Percentiles rank a stretch among this genome's conserved stretches.
These are phyloP conservation scores for Nephrotoma flavescens DNA, from an alignment of 2,888 invertebrate genomes.

Conservation along the genomic window DNA sequence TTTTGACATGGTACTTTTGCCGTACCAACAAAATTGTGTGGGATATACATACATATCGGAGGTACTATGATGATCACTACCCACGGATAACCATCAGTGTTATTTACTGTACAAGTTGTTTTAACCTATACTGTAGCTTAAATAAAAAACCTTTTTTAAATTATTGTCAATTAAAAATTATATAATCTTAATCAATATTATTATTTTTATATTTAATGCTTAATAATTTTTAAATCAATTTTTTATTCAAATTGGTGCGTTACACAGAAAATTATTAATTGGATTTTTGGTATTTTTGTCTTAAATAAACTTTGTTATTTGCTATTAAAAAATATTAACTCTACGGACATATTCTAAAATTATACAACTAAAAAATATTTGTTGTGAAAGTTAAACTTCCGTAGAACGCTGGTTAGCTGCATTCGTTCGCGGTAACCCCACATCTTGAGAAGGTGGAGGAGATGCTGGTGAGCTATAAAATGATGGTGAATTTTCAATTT, in stretches of 20 bases:
- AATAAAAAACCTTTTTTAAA: neutral
- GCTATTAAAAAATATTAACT: neutral
- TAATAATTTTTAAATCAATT: neutral
- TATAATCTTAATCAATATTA: neutral
- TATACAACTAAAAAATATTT: neutral
- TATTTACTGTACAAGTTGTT: too few relatives aligned
- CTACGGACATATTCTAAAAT: neutral
- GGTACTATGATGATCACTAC: too few relatives aligned
- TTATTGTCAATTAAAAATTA: neutral
- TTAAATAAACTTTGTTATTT: neutral
- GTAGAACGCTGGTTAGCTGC: conserved; percentile 22
- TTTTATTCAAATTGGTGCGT: neutral
- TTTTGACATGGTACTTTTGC: too few relatives aligned
- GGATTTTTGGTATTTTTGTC: neutral
- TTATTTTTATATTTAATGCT: neutral
- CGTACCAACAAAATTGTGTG: too few relatives aligned
- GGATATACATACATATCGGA: too few relatives aligned
- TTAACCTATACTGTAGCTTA: neutral
- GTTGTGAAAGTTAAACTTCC: conserved; percentile 23
- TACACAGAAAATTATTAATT: neutral
- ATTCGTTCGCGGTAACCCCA: conserved; percentile 26
- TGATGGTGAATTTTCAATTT: conserved; percentile 15
- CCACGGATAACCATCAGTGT: too few relatives aligned
- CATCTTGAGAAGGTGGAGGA: conserved; percentile 23
- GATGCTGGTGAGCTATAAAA: conserved; percentile 13